phyloP scores from a whole-genome alignment of 2,113 vertebrate genomes.

The Lagopus leucura region DNA sequence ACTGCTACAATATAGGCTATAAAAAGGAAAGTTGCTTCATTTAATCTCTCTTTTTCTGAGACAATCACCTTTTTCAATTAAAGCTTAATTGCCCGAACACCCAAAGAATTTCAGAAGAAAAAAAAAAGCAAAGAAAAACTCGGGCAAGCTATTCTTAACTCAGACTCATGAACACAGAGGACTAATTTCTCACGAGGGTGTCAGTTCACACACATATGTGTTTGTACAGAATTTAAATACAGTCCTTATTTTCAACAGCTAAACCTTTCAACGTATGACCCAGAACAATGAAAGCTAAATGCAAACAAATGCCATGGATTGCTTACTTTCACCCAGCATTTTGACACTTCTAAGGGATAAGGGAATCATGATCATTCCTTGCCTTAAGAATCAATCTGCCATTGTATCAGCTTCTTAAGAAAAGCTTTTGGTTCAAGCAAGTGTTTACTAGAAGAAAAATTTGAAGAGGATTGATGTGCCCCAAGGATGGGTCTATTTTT shows the following conservation, averaged over 20 bases:
- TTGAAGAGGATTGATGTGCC: neutral
- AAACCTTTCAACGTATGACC: neutral
- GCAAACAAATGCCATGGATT: neutral
- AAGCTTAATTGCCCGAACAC: neutral
- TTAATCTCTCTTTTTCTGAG: neutral
- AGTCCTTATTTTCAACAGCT: neutral
- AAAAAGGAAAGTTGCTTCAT: neutral
- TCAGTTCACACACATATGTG: neutral
- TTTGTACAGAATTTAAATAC: neutral
- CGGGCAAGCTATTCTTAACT: neutral
- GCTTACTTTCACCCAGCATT: neutral
- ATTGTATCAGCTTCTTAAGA: neutral
- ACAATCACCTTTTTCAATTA: neutral
- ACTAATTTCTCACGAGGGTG: neutral
- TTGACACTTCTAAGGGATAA: neutral
- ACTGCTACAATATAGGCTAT: neutral
- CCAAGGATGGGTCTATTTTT: neutral
- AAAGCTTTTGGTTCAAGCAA: neutral
- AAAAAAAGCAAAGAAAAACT: neutral
- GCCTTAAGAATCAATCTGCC: neutral
- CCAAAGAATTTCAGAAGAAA: neutral
- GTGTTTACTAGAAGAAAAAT: neutral
- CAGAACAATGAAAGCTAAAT: neutral
- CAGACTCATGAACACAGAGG: rapidly evolving
- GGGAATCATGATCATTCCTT: neutral